Evolutionary conservation across 2,888 invertebrate genomes (phyloP), one percentile per base, ranked within the genome.

Genomic region (Magallana nippona): DNA sequence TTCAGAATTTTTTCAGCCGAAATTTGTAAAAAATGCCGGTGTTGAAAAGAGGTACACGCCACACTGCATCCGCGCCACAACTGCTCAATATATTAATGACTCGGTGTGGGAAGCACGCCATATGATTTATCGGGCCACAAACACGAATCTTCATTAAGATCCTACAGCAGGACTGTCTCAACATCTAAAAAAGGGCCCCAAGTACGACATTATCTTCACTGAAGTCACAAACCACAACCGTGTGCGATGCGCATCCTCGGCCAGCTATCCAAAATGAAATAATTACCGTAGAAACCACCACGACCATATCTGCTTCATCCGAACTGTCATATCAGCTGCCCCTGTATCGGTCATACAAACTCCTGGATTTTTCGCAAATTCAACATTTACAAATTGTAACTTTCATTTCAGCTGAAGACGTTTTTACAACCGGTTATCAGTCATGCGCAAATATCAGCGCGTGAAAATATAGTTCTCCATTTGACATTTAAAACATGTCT

Each of bases 41-140:
- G 27, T 32, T 55, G 1, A 55, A 5, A 58, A 55, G 13, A 22
- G 22, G 32, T 81, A 81, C 63, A 63, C 81, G 10, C 44, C 81
- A 19, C 81, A 81, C n/a, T 81, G 58, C 44, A 22, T 81, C 19
- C 81, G 58, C 1, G 81, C 60, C 15, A 81, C 81, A 27, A 58
- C 60, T 13, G 32, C 27, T 57, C 57, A 57, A 17, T 1, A 2
- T 57, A 2, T 57, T 57, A 57, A 57, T 17, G 17, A 57, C 57
- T 57, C 57, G 2, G 57, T 2, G 15, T 57, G 2, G 57, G 57
- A 57, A 57, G 57, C 57, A 57, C 57, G 57, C 8, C 3, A 57
- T 57, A 2, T 57, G 3, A 15, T 57, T 57, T 57, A 15, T 32
- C 1, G 3, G 32, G 32, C 32, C 1, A 0, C 32, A 32, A 32